Conservation (phyloP, 2,888 invertebrate genomes). For the Carabus problematicus region DNA sequence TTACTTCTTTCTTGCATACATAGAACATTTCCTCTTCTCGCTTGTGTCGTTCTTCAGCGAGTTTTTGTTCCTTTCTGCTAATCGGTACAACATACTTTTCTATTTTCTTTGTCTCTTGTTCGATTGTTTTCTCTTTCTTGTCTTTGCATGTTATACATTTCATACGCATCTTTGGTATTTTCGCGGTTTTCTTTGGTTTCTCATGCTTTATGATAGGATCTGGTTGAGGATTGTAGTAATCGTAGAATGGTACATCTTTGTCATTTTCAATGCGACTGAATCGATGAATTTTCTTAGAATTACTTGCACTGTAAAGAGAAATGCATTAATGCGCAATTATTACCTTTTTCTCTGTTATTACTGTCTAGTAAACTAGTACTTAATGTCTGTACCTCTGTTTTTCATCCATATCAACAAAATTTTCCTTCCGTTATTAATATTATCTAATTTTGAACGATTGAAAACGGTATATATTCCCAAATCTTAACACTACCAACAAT, state of each 20-base stretch:
- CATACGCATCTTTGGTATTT: constrained; percentile 21
- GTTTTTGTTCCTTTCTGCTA: constrained; percentile 47
- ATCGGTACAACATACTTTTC: constrained; percentile 49
- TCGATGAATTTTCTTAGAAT: constrained; percentile 11
- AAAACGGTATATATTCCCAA: too few relatives aligned
- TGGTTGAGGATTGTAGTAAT: constrained; percentile 13
- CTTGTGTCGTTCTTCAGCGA: constrained; percentile 47
- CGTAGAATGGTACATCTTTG: constrained; percentile 13
- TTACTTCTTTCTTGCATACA: constrained; percentile 52
- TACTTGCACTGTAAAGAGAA: not conserved
- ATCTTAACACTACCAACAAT: too few relatives aligned
- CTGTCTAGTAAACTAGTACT: too few relatives aligned
- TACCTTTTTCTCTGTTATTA: too few relatives aligned
- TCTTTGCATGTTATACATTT: constrained; percentile 26
- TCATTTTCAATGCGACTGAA: constrained; percentile 32
- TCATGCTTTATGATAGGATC: constrained; percentile 35
- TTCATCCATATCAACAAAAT: too few relatives aligned
- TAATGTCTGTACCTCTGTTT: too few relatives aligned
- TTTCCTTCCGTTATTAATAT: too few relatives aligned
- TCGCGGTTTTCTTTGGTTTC: constrained; percentile 20
- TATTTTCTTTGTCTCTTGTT: constrained; percentile 17
- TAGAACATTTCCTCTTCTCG: constrained; percentile 47
- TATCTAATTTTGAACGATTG: too few relatives aligned
- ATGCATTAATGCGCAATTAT: not conserved
- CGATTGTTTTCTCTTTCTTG: constrained; percentile 18